Base-by-base conservation (phyloP, 2,113 vertebrate genomes). In the Megaleporinus macrocephalus region DNA sequence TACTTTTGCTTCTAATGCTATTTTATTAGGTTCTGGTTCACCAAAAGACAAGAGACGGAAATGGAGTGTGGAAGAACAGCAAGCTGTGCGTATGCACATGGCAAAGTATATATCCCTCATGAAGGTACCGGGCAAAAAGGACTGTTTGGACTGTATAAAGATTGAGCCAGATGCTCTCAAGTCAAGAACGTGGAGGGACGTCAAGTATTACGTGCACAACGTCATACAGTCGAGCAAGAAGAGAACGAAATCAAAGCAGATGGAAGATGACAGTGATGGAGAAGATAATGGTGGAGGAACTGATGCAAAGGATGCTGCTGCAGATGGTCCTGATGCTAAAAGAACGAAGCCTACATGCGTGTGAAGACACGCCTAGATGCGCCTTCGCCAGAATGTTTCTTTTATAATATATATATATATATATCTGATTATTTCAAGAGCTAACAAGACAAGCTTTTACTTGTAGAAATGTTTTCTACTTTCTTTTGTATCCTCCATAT, bases 181-280 rank as follows among this genome's bases (percentile, higher is more conserved):
- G 16, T 27, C 55, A 53, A 72, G 81, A 22, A 81, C n/a, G 2
- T 57, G 41, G 70, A 62, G 13, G n/a, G 71, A 76, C 12, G 24
- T 66, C 24, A 47, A 77, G 62, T 59, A 77, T 63, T 77, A 66
- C 12, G 27, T 78, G 11, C 33, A 84, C 30, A 84, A 78, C 36
- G 57, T 22, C 5, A 73, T 76, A 24, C 27, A 18, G 47, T 44
- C 33, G 47, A 72, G 77, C n/a, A 70, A 81, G 71, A 62, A 57
- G 20, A 76, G 47, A 27, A 68, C n/a, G 27, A 78, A n/a, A 5
- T 7, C 29, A 26, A 70, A 20, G 24, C 30, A 36, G 83, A 77
- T 36, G 83, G 73, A 68, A 47, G 27, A 30, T 73, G 49, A 65
- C 66, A 77, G 59, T 36, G 69, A 69, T 5, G 61, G 41, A 49